phyloP scores from a whole-genome alignment of 2,113 vertebrate species.

The Macroglossus sobrinus region DNA sequence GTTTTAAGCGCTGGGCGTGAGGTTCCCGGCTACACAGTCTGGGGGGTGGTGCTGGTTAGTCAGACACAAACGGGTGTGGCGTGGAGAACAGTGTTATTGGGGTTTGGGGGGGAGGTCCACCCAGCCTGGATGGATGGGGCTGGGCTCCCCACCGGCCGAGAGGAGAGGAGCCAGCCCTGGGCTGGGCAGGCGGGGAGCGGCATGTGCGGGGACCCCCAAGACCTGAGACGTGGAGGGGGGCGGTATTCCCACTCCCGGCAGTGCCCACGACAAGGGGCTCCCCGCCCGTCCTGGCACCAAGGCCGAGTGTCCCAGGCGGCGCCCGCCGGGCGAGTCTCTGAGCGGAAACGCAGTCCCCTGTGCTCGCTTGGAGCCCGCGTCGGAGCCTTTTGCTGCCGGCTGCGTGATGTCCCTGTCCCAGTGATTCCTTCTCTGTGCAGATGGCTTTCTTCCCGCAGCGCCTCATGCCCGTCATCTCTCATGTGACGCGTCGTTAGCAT shows the following conservation, averaged over 20 bases:
- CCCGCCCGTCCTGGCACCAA: too few species aligned
- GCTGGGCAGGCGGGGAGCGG: background rate
- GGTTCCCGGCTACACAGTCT: background rate
- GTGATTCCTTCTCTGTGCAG: background rate
- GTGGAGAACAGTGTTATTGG: accelerated
- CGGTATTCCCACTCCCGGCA: background rate
- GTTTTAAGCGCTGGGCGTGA: background rate
- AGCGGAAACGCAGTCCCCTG: too few species aligned
- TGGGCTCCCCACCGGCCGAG: too few species aligned
- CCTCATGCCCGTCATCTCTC: background rate
- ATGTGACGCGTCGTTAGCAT: background rate
- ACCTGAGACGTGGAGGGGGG: background rate
- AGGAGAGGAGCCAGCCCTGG: background rate
- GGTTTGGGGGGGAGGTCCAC: background rate
- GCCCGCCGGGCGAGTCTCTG: too few species aligned
- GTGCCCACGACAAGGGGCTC: too few species aligned
- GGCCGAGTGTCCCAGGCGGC: too few species aligned
- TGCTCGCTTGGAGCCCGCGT: too few species aligned
- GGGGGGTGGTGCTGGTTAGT: background rate
- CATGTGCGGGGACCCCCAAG: background rate
- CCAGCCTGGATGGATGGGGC: background rate
- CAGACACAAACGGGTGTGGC: background rate
- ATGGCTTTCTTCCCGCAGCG: background rate
- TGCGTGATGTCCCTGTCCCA: too few species aligned
- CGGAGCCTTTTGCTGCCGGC: too few species aligned